phyloP scores from a whole-genome alignment of 2,113 vertebrate genomes.

The Phodopus roborovskii region DNA sequence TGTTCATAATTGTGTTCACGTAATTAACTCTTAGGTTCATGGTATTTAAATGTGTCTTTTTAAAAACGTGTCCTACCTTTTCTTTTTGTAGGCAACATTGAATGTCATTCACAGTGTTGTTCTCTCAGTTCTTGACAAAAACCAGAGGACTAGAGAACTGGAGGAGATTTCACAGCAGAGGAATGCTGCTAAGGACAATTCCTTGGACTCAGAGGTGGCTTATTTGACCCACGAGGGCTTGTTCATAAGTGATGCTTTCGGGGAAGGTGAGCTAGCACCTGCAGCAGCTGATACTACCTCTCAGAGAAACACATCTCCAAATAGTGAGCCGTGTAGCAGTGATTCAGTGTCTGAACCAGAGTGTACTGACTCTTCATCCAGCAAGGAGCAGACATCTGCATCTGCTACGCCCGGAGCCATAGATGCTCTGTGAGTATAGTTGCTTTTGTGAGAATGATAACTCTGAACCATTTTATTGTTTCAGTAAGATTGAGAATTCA shows the following conservation, averaged over 20 bases:
- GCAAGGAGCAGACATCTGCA: constrained; percentile 89
- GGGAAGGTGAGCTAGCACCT: constrained; percentile 85
- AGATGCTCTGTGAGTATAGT: constrained; percentile 88
- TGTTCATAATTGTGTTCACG: constrained; percentile 18
- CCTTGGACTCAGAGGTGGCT: constrained; percentile 92
- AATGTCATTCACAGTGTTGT: constrained; percentile 92
- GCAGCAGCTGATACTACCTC: constrained; percentile 80
- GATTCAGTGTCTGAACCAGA: constrained; percentile 90
- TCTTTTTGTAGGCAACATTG: constrained; percentile 90
- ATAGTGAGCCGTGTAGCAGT: constrained; percentile 86
- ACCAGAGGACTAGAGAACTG: constrained; percentile 89
- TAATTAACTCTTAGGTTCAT: constrained; percentile 52
- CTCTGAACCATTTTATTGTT: background rate
- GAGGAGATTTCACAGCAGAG: constrained; percentile 84
- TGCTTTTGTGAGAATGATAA: background rate
- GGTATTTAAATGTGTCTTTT: constrained; percentile 45
- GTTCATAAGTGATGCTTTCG: constrained; percentile 96
- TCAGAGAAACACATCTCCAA: constrained; percentile 85
- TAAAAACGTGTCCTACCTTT: constrained; percentile 60
- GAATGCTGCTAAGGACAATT: constrained; percentile 81
- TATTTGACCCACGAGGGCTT: constrained; percentile 97
- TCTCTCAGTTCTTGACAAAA: constrained; percentile 94
- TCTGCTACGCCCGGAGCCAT: constrained; percentile 85
- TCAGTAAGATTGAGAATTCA: background rate
- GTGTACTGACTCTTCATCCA: constrained; percentile 89